These are phyloP conservation scores for Melanchra persicariae DNA, from an alignment of 2,888 invertebrate genomes.

Conservation along the genomic window DNA sequence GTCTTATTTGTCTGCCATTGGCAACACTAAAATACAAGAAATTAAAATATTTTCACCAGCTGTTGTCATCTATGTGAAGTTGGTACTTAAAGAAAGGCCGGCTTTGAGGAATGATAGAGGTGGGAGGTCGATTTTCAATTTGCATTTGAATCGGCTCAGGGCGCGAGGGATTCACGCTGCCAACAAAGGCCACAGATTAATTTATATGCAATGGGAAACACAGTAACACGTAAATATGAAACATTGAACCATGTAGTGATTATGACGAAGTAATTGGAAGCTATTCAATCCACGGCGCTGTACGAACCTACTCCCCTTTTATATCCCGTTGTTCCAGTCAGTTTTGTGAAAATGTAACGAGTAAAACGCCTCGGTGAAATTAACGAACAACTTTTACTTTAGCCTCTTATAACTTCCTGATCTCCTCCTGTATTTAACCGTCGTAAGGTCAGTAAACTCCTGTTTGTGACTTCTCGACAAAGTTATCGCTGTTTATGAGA, in stretches of 20 bases:
- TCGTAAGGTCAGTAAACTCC: conserved; percentile 51
- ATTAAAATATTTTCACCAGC: conserved; percentile 64
- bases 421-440: conserved; percentile 55
- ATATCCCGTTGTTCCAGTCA: not conserved
- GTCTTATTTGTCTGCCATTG: conserved; percentile 6
- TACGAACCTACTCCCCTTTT: not conserved
- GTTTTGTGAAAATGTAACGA: conserved; percentile 15
- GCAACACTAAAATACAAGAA: conserved; percentile 60
- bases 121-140: conserved; percentile 78
- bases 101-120: conserved; percentile 67
- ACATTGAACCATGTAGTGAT: conserved; percentile 49
- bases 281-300: conserved; percentile 18
- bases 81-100: conserved; percentile 73
- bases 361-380: conserved; percentile 47
- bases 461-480: conserved; percentile 46
- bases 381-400: conserved; percentile 54
- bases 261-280: conserved; percentile 36
- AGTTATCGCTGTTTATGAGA: conserved; percentile 45
- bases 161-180: conserved; percentile 63
- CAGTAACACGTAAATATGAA: conserved; percentile 57
- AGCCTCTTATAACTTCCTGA: conserved; percentile 54
- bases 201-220: conserved; percentile 72
- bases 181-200: conserved; percentile 74
- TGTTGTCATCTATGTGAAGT: conserved; percentile 69
- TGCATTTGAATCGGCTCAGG: conserved; percentile 77